Evolutionary conservation across 2,888 invertebrate genomes (phyloP), one percentile per base, ranked within the genome.

Genomic region (Hesperia comma): DNA sequence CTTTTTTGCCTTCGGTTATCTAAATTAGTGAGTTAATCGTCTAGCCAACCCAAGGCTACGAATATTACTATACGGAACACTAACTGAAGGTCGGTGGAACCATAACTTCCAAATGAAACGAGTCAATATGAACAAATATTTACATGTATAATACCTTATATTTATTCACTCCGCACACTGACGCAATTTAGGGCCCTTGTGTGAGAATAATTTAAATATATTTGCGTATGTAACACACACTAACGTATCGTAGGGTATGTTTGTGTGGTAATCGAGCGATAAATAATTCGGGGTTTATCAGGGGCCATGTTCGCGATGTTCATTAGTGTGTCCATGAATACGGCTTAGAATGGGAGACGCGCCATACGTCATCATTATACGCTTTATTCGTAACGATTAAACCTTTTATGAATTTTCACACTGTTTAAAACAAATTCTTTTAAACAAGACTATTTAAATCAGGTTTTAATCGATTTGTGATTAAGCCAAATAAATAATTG

Each of bases 211-310:
- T 40, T 40, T 19, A 56, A 17, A 32, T 37, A 21, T 21, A 40
- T 1, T 32, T 8, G 10, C 37, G 46, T 57, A 1, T 51, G n/a
- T 33, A 19, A 67, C 66, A 53, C 68, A 70, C 70, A 70, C 68
- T 68, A 8, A 67, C 46, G 68, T 66, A 49, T 51, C 10, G 49
- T 10, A 49, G 57, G 40, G 57, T 49, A 46, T 69, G 75, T 73
- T 72, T 75, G 83, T 82, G 78, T 84, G 84, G 79, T 84, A 87
- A 87, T 87, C 85, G 82, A 79, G 82, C 86, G 87, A 87, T 91
- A 88, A 90, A 86, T 88, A 87, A 87, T 87, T 87, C 86, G 84
- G 88, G 88, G 90, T 90, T 76, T 91, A 92, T 92, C 89, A 81
- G 70, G 84, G 88, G 85, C 86, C 85, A 79, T 78, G 79, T 80